phyloP scores from a whole-genome alignment of 2,888 invertebrate genomes.

The Mesorhabditis spiculigera region DNA sequence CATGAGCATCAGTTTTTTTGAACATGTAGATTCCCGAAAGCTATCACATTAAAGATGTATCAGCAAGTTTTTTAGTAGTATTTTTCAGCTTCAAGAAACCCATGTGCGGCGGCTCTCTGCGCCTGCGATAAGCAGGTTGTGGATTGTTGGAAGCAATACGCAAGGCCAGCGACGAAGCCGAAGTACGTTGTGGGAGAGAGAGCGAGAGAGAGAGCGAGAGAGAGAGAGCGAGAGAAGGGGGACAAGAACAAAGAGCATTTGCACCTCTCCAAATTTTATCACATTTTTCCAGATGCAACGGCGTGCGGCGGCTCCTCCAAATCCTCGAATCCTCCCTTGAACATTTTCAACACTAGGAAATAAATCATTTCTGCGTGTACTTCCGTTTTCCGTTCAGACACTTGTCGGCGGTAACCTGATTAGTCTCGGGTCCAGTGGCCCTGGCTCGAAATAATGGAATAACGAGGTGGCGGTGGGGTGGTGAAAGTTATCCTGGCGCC shows the following conservation, averaged over 20 bases:
- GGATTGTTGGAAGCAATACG: constrained; percentile 36
- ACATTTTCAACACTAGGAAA: neutral
- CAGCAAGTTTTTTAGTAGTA: too few relatives aligned
- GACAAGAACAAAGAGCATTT: too few relatives aligned
- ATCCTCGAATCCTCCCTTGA: neutral
- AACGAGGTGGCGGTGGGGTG: too few relatives aligned
- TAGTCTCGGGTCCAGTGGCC: neutral
- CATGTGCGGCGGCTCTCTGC: constrained; percentile 46
- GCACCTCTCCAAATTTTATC: neutral
- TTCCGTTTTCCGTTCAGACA: neutral
- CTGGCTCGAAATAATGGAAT: neutral
- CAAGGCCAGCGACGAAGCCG: neutral
- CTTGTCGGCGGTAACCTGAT: neutral
- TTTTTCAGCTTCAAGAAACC: constrained; percentile 22
- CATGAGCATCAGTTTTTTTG: neutral
- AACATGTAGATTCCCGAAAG: neutral
- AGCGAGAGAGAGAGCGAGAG: too few relatives aligned
- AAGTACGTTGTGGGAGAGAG: neutral
- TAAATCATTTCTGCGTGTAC: neutral
- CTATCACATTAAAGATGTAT: neutral
- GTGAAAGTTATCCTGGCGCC: neutral
- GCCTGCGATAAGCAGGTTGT: constrained; percentile 46
- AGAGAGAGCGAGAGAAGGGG: too few relatives aligned
- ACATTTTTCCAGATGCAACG: neutral
- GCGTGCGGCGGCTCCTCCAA: neutral